Evolutionary conservation across 2,888 invertebrate species (phyloP), one percentile per base, ranked within the genome.

Genomic region (Sisyra terminalis): DNA sequence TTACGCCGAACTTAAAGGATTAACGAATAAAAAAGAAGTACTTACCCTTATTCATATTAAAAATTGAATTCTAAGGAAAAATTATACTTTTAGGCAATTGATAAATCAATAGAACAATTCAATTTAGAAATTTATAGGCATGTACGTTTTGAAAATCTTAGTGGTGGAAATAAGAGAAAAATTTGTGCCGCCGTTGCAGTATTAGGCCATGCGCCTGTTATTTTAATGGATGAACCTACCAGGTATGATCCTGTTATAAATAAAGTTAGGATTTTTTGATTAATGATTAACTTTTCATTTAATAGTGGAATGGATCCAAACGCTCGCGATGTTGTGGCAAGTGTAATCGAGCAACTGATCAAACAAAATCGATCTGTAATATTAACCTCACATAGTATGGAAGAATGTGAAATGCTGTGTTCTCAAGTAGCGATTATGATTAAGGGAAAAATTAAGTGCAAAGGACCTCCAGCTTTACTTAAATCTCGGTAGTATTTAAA

Each of bases 121-220:
- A 78, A 77, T 44, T 66, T 88, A 44, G 45, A 57, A 1, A 65
- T 66, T 39, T 75, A 76, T 58, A 57, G 61, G 1, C 55, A 59
- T 37, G 65, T 67, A 45, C 63, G 61, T 36, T 61, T 66, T 46
- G 70, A 69, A 39, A 67, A 69, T 30, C 65, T 76, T 3, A 72
- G 72, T 53, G 88, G 87, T 40, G 88, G 87, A 45, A 87, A 85
- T 63, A 76, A 72, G 55, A 60, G 88, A 45, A 87, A 87, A 59
- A 68, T 88, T 29, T 82, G 83, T 48, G 74, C 83, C 8, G 86
- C 86, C 29, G 67, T 87, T 48, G 83, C 87, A 2, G 70, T 87
- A 45, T 72, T 81, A 59, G 78, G 78, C 24, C 67, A 78, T 47
- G 73, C 81, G 11, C 67, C 71, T 13, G 65, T 83, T 2, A 73